Evolutionary conservation across 2,113 vertebrate species (phyloP).

Genomic region (Fregata magnificens): DNA sequence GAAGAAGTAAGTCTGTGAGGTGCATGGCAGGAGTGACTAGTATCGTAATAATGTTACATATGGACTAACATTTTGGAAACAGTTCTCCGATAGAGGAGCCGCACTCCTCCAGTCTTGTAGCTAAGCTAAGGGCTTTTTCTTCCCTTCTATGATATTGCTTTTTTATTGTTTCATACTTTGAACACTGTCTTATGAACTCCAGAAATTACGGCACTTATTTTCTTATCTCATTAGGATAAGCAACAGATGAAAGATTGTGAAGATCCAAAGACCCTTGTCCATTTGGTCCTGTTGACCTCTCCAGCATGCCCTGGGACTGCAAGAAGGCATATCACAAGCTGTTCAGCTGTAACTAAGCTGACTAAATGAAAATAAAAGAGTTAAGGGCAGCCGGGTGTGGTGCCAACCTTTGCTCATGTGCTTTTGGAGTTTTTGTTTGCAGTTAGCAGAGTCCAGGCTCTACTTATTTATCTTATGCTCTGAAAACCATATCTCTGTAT

Average conservation of each 20-base stretch:
- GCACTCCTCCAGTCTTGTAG: background rate
- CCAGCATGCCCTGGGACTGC: background rate
- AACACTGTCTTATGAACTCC: background rate
- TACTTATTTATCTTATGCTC: background rate
- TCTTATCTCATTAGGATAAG: background rate
- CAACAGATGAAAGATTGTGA: background rate
- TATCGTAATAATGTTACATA: background rate
- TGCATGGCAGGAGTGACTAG: background rate
- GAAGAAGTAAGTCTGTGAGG: background rate
- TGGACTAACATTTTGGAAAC: background rate
- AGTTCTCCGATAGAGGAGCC: background rate
- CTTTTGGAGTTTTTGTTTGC: background rate
- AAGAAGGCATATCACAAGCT: background rate
- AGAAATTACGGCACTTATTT: background rate
- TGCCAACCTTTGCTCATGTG: slow-evolving; percentile 21
- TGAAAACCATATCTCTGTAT: background rate
- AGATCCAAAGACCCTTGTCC: background rate
- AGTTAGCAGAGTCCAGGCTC: background rate
- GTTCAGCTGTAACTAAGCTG: background rate
- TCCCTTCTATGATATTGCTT: background rate
- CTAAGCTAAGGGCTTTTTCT: background rate
- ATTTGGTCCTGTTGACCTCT: background rate
- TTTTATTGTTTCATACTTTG: background rate
- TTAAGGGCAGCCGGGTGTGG: background rate
- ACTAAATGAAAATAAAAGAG: slow-evolving; percentile 29